A percentile compares a stretch with the other conserved stretches of the same genome.
Conservation (phyloP, 2,888 invertebrate species). For the Ormyrus thymus region DNA sequence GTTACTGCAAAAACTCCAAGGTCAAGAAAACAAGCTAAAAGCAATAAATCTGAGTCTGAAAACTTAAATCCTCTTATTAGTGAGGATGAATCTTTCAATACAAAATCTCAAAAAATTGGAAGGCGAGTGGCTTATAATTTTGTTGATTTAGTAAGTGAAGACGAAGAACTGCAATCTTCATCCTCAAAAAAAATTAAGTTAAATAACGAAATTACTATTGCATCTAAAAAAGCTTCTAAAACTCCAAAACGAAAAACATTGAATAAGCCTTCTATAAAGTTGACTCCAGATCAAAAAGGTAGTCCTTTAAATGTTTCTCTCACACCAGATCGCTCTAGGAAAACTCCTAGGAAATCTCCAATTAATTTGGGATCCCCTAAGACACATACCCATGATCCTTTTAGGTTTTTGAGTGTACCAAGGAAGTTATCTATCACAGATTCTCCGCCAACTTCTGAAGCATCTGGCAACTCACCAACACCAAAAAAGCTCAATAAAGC, state of each 20-base stretch:
- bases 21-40: conserved; percentile 25
- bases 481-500: conserved; percentile 6
- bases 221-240: conserved; percentile 3
- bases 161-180: conserved; percentile 22
- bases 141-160: conserved; percentile 44
- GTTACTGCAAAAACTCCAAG: conserved; percentile 32
- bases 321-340: conserved; percentile 64
- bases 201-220: background rate
- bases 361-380: conserved; percentile 64
- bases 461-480: conserved; percentile 48
- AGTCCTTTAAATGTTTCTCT: conserved; percentile 63
- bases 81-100: conserved; percentile 48
- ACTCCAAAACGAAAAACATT: conserved; percentile 45
- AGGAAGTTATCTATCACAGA: conserved; percentile 60
- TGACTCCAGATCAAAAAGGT: conserved; percentile 59
- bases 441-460: conserved; percentile 59
- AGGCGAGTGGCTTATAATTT: conserved; percentile 23
- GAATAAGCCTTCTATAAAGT: conserved; percentile 16
- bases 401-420: conserved; percentile 61
- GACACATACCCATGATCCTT: conserved; percentile 58
- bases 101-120: conserved; percentile 19
- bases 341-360: conserved; percentile 66
- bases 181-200: conserved; percentile 27
- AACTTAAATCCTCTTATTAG: conserved; percentile 40
- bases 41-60: conserved; percentile 18